Base-by-base conservation (phyloP, 2,888 invertebrate species). In the Drosophila birchii region DNA sequence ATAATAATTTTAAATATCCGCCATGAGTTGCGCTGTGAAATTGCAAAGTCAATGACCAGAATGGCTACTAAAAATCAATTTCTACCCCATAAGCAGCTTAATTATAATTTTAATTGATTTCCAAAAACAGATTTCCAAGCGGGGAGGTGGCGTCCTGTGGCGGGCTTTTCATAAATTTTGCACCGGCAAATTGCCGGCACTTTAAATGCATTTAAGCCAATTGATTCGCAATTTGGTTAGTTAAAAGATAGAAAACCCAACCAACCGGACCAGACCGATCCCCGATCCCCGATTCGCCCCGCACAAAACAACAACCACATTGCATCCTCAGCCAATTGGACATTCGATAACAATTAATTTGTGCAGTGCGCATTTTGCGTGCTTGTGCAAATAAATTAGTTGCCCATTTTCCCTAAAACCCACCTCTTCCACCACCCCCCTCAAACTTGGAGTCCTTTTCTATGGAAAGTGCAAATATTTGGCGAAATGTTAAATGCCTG, bases 261-360 rank as follows among this genome's bases (percentile, higher is more conserved):
- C 57, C 57, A 49, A 57, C 67, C 57, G 41, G 36, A 26, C 38
- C 51, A n/a, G 12, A n/a, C 44, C 20, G 11, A 6, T 26, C 26
- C 26, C 44, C 45, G 26, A 26, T 26, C 26, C 26, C 49, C 62
- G 16, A 39, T 23, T 4, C 29, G n/a, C 26, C 67, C 68, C 68
- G 68, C 67, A 68, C 68, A 68, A 68, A 63, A 36, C 23, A 36
- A 62, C 44, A 62, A 44, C 62, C 58, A 51, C 58, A 58, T 16
- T 23, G 29, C 36, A 34, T 36, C 41, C 18, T 56, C 71, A 68
- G 51, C 76, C 82, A 85, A 84, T 81, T 79, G 79, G 78, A 84
- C 77, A 87, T 85, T 79, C 80, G 79, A 85, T 87, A 85, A 79
- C 84, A 87, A 87, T 87, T 85, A 87, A 87, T 87, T 85, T 87